Percentiles rank a stretch among this genome's conserved stretches.
Evolutionary conservation across 2,888 invertebrate genomes (phyloP).

Genomic region (Galeruca laticollis): DNA sequence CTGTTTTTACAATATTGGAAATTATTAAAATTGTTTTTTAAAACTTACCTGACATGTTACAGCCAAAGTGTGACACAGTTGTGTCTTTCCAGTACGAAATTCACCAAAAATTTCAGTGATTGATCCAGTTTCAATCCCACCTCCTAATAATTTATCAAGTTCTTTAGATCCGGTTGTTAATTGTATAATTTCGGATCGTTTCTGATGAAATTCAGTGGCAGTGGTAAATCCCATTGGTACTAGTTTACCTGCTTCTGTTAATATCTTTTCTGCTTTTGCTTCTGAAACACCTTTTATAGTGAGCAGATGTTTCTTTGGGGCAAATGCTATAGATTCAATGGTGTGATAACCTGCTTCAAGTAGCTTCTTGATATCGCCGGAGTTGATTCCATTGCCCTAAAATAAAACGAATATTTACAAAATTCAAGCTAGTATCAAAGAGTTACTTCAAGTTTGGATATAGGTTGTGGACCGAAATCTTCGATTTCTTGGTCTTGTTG

Average conservation of each 20-base stretch:
- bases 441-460: conserved; percentile 79
- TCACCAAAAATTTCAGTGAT: conserved; percentile 99
- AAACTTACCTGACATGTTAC: conserved; percentile 91
- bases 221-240: conserved; percentile 99
- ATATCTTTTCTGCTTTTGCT: conserved; percentile 95
- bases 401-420: conserved; percentile 15
- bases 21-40: no score
- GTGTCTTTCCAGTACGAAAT: conserved; percentile 97
- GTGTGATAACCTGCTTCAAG: conserved; percentile 95
- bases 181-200: conserved; percentile 94
- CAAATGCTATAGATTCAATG: conserved; percentile 94
- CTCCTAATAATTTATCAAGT: conserved; percentile 90
- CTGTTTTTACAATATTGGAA: no score
- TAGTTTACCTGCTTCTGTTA: conserved; percentile 90
- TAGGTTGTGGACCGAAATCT: conserved; percentile 79
- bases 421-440: not conserved
- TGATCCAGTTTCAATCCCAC: conserved; percentile 98
- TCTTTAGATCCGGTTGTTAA: conserved; percentile 96
- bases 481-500: conserved; percentile 72
- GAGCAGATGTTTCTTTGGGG: conserved; percentile 91
- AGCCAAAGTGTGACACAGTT: conserved; percentile 95
- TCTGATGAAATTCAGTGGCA: conserved; percentile 95
- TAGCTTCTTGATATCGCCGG: conserved; percentile 92
- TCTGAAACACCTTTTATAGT: conserved; percentile 96
- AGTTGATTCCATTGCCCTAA: conserved; percentile 91